A percentile compares a stretch with the other conserved stretches of the same genome.
These are phyloP conservation scores for Gadus chalcogrammus DNA, from an alignment of 2,113 vertebrate species.

Conservation along the genomic window DNA sequence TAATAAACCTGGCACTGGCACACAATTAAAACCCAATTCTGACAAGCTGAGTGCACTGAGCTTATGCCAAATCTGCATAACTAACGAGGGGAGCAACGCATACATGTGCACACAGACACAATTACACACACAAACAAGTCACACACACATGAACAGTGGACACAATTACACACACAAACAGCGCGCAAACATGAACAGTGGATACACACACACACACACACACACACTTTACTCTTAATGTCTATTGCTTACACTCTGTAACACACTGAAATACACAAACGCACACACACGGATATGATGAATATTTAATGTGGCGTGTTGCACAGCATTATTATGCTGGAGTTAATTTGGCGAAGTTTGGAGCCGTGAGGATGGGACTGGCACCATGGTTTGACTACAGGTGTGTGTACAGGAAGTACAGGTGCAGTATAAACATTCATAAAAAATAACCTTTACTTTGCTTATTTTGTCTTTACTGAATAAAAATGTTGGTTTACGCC, in stretches of 20 bases:
- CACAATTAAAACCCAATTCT: slow-evolving; percentile 35
- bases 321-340: no score
- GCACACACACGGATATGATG: no score
- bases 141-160: not conserved
- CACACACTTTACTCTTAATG: not conserved
- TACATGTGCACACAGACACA: slow-evolving; percentile 3
- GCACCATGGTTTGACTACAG: no score
- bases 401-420: not conserved
- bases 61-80: slow-evolving; percentile 38
- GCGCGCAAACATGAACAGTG: no score
- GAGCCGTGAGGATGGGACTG: no score
- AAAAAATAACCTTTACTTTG: not conserved
- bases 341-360: no score
- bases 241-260: no score
- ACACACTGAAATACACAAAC: no score
- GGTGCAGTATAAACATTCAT: not conserved
- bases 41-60: slow-evolving; percentile 19
- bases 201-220: not conserved
- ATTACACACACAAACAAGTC: not conserved
- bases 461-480: not conserved
- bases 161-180: not conserved
- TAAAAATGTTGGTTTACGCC: no score
- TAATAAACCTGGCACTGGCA: slow-evolving; percentile 33
- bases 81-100: slow-evolving; percentile 18
- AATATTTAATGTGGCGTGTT: no score